Conservation (phyloP, 2,113 vertebrate genomes). For the Nesoenas mayeri region DNA sequence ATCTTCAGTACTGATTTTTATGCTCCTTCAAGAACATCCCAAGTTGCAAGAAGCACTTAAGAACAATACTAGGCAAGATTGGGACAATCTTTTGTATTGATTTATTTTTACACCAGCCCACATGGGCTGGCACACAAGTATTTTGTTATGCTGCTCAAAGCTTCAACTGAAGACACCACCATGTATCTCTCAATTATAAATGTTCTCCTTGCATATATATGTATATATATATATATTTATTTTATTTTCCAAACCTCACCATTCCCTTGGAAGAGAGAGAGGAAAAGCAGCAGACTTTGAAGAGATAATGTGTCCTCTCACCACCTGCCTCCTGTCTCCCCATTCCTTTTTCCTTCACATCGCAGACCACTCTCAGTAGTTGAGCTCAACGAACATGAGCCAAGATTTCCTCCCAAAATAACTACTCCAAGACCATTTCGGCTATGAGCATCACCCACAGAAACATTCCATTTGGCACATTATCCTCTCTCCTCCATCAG, state of each 20-base stretch:
- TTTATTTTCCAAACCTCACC: not conserved
- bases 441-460: not conserved
- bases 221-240: too few relatives aligned
- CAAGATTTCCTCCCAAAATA: conserved; percentile 2
- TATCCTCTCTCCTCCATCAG: not conserved
- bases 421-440: not conserved
- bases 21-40: not conserved
- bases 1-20: not conserved
- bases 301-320: not conserved
- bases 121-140: not conserved
- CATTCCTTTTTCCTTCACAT: not conserved
- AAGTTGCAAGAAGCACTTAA: not conserved
- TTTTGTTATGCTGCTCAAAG: not conserved
- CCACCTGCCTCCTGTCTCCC: not conserved
- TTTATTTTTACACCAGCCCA: not conserved
- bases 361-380: not conserved
- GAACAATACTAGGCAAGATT: not conserved
- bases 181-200: not conserved
- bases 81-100: not conserved
- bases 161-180: not conserved
- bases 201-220: not conserved
- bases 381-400: not conserved
- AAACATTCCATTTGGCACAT: not conserved
- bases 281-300: not conserved
- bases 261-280: not conserved